Percentiles rank a stretch among this genome's conserved stretches.
Evolutionary conservation across 2,888 invertebrate genomes (phyloP).

Genomic region (Drosophila rubida): DNA sequence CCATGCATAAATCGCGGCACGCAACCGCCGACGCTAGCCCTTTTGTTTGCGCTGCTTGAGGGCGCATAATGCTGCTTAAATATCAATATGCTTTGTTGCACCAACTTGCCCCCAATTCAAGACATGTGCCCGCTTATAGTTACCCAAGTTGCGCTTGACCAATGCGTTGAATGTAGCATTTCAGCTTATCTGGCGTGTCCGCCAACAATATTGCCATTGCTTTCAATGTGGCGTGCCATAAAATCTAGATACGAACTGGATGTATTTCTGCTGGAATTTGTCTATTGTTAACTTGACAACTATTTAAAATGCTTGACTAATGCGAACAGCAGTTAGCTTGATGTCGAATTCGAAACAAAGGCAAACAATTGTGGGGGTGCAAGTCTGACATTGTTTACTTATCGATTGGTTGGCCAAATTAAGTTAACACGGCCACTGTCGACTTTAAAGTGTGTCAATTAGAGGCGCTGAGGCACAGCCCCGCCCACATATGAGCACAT

Average conservation of each 20-base stretch:
- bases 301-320: not conserved
- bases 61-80: conserved; percentile 22
- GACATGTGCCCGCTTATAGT: conserved; percentile 7
- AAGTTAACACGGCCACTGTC: conserved; percentile 9
- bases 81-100: conserved; percentile 9
- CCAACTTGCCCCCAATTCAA: not conserved
- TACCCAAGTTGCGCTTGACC: conserved; percentile 15
- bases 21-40: conserved; percentile 26
- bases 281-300: not conserved
- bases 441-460: conserved; percentile 25
- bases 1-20: conserved; percentile 28
- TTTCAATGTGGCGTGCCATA: not conserved
- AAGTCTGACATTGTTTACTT: conserved; percentile 1
- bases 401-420: conserved; percentile 11
- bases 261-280: not conserved
- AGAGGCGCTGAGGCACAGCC: not conserved
- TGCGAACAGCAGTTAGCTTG: not conserved
- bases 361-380: not conserved
- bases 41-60: conserved; percentile 11
- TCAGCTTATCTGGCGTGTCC: not conserved
- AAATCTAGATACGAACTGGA: not conserved
- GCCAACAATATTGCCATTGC: not conserved
- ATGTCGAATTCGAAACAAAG: not conserved
- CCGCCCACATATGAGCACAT: conserved; percentile 15
- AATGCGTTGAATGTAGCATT: not conserved